phyloP scores from a whole-genome alignment of 2,888 invertebrate genomes.

The Oasisia sp. region DNA sequence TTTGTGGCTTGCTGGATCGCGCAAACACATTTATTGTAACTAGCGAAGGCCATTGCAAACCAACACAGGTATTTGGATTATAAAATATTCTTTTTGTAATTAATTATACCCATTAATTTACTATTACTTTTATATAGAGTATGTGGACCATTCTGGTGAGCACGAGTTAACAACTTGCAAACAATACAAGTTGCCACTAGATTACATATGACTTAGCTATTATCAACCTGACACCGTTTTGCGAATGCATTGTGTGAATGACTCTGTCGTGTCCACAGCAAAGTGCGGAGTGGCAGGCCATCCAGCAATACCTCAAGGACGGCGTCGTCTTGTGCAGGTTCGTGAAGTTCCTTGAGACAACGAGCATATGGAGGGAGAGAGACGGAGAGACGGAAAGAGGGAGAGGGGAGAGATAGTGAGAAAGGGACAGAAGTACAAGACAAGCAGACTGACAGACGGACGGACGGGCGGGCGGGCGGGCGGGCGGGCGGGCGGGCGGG shows the following conservation, averaged over 20 bases:
- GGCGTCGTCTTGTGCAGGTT: slow-evolving; percentile 48
- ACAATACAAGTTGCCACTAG: neutral
- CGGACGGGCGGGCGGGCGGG: neutral
- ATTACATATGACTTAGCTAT: neutral
- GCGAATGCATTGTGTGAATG: neutral
- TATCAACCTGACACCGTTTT: neutral
- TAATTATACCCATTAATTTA: too few relatives aligned
- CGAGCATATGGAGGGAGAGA: slow-evolving; percentile 14
- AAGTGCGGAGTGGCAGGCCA: neutral
- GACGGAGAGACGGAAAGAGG: neutral
- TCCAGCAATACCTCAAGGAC: slow-evolving; percentile 37
- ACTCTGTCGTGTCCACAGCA: neutral
- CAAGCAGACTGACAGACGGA: neutral
- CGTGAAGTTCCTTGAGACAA: neutral
- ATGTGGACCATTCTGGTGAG: neutral
- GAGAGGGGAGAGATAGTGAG: neutral
- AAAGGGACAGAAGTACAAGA: neutral
- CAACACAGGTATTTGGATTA: too few relatives aligned
- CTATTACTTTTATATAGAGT: neutral
- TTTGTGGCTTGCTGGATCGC: too few relatives aligned
- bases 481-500: neutral
- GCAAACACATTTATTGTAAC: too few relatives aligned
- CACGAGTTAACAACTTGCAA: neutral
- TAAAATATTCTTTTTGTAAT: too few relatives aligned
- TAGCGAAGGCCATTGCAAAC: too few relatives aligned